phyloP scores from a whole-genome alignment of 2,113 vertebrate genomes.

The Sakesphorus luctuosus region DNA sequence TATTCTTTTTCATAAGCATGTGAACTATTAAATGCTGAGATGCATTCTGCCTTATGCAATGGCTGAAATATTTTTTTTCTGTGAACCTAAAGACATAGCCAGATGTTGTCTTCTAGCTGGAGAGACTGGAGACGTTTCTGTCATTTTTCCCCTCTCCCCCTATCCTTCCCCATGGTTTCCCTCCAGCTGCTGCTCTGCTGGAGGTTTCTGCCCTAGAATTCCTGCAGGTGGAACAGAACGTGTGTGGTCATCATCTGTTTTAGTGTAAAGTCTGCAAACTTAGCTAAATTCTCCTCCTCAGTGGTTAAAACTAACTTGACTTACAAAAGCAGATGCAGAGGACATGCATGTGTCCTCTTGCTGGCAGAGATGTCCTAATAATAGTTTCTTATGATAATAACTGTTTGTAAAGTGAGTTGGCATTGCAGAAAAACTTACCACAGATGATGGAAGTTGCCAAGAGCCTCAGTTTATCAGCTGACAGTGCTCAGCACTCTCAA shows the following conservation, averaged over 20 bases:
- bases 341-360: not conserved
- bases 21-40: not conserved
- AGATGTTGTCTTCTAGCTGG: not conserved
- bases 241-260: constrained; percentile 54
- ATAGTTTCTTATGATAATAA: not conserved
- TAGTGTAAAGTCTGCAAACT: not conserved
- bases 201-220: constrained; percentile 36
- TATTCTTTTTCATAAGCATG: not conserved
- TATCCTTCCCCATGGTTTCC: not conserved
- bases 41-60: not conserved
- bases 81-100: not conserved
- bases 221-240: constrained; percentile 51
- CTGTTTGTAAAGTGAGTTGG: not conserved
- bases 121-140: not conserved
- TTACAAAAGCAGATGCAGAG: not conserved
- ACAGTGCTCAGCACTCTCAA: not conserved
- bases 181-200: constrained; percentile 55
- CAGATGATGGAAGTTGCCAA: not conserved
- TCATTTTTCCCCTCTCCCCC: not conserved
- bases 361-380: not conserved
- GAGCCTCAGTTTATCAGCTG: not conserved
- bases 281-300: not conserved
- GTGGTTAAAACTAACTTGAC: not conserved
- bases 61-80: not conserved
- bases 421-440: not conserved